phyloP scores from a whole-genome alignment of 2,113 vertebrate genomes.

The Phalacrocorax pelagicus region DNA sequence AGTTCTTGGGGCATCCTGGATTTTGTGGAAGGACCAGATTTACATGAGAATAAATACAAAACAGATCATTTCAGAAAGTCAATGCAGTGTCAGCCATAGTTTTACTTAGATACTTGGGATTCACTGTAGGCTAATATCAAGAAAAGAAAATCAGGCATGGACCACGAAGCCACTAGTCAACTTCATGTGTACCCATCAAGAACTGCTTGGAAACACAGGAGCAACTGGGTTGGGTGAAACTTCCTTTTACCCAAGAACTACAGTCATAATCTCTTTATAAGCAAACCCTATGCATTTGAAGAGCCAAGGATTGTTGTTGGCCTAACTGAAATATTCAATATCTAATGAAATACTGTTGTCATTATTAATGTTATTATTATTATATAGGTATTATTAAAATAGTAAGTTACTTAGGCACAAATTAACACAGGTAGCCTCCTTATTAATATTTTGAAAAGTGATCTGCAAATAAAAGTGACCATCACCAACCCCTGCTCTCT shows the following conservation, averaged over 20 bases:
- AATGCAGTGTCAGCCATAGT: not conserved
- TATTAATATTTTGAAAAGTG: not conserved
- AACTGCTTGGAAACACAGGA: not conserved
- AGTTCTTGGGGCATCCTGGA: not conserved
- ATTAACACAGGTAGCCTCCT: not conserved
- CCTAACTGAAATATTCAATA: not conserved
- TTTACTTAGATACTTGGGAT: not conserved
- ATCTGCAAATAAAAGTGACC: not conserved
- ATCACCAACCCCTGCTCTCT: not conserved
- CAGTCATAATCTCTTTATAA: not conserved
- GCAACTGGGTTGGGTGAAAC: not conserved
- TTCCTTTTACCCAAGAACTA: not conserved
- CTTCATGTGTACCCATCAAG: not conserved
- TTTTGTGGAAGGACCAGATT: not conserved
- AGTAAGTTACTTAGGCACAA: not conserved
- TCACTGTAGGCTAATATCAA: not conserved
- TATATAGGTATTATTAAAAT: not conserved
- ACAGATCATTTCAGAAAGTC: not conserved
- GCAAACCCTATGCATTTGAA: not conserved
- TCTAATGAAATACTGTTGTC: not conserved
- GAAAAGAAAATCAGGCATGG: not conserved
- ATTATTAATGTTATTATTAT: not conserved
- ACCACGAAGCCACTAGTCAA: not conserved
- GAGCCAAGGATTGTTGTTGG: not conserved
- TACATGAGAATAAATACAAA: not conserved